Conservation (phyloP, 2,888 invertebrate species). For the Orthosia incerta region DNA sequence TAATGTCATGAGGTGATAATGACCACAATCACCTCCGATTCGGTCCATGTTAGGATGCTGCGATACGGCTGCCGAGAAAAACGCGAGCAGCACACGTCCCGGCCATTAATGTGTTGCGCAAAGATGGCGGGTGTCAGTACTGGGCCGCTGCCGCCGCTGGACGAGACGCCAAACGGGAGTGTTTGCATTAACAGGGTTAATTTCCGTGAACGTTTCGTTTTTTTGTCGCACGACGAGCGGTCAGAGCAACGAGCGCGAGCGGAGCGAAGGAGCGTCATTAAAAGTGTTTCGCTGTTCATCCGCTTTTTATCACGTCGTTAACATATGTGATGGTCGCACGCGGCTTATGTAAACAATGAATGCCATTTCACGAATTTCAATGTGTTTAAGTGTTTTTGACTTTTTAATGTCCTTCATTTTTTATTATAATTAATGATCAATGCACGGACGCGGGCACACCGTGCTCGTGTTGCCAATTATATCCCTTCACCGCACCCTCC, state of each 20-base stretch:
- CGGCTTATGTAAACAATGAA: slow-evolving; percentile 54
- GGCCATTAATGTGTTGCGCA: slow-evolving; percentile 51
- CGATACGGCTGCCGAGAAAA: slow-evolving; percentile 49
- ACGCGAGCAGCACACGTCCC: slow-evolving; percentile 45
- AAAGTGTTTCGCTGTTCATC: slow-evolving; percentile 55
- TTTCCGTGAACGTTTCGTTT: slow-evolving; percentile 59
- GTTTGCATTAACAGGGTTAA: slow-evolving; percentile 58
- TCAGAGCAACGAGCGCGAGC: slow-evolving; percentile 7
- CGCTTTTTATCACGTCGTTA: slow-evolving; percentile 59
- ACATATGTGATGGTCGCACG: slow-evolving; percentile 48
- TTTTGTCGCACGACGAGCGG: slow-evolving; percentile 21
- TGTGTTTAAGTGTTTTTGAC: slow-evolving; percentile 29
- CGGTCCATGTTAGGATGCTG: slow-evolving; percentile 50
- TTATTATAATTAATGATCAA: slow-evolving; percentile 34
- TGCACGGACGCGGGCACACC: slow-evolving; percentile 15
- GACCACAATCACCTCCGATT: slow-evolving; percentile 44
- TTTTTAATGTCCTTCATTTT: slow-evolving; percentile 31
- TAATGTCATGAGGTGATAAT: slow-evolving; percentile 60
- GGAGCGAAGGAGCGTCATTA: slow-evolving; percentile 39
- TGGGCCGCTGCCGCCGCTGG: slow-evolving; percentile 9
- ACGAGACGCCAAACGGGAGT: slow-evolving; percentile 50
- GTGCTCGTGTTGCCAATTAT: slow-evolving; percentile 37
- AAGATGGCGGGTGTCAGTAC: slow-evolving; percentile 58
- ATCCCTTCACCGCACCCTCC: neutral
- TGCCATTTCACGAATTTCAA: slow-evolving; percentile 41